Evolutionary conservation across 1,140 invertebrate species (phyloP).

Genomic region (Alviniconcha marisindica): DNA sequence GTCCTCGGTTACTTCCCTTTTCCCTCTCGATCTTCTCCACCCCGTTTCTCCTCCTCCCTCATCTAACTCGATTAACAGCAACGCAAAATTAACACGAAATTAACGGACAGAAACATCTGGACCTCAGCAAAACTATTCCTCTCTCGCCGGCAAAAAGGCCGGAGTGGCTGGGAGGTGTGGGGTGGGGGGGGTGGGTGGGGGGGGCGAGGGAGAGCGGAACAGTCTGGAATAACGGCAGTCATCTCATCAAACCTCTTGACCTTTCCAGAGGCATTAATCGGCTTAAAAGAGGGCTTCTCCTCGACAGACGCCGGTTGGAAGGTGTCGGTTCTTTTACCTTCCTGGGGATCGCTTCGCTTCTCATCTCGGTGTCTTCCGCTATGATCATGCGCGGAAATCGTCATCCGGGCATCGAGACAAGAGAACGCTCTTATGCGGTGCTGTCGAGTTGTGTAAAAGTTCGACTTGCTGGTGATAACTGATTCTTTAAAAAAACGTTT

Average conservation of each 20-base stretch:
- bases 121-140: neutral
- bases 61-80: too few species aligned
- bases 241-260: neutral
- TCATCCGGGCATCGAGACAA: conserved; percentile 1
- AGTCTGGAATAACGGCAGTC: neutral
- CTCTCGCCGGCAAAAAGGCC: too few species aligned
- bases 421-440: neutral
- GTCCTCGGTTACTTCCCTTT: too few species aligned
- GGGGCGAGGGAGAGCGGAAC: neutral
- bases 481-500: too few species aligned
- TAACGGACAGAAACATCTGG: too few species aligned
- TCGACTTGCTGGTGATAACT: conserved; percentile 2
- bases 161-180: neutral
- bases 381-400: neutral
- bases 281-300: neutral
- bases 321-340: neutral
- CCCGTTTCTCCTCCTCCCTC: too few species aligned
- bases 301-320: neutral
- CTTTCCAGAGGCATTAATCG: neutral
- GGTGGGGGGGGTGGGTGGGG: too few species aligned
- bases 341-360: neutral
- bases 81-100: too few species aligned
- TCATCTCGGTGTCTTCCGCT: neutral
- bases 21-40: too few species aligned
- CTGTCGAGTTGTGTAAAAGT: conserved; percentile 1